phyloP scores from a whole-genome alignment of 2,888 invertebrate species.

The Oscheius sp. region DNA sequence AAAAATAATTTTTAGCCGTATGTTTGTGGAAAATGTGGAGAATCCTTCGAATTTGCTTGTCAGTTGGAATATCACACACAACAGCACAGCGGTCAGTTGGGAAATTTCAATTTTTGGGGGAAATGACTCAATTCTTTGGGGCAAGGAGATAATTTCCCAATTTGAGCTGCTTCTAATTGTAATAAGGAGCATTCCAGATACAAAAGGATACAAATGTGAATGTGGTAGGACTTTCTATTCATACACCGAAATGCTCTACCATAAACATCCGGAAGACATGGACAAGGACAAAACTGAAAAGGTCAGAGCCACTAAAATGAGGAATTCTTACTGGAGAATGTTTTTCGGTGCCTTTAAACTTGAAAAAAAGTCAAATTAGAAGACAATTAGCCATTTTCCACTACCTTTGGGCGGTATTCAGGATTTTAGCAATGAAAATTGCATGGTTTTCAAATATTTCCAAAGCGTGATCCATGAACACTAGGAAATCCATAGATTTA shows the following conservation, averaged over 20 bases:
- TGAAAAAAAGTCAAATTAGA: too few species aligned
- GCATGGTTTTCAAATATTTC: too few species aligned
- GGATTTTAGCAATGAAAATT: too few species aligned
- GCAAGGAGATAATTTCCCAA: too few species aligned
- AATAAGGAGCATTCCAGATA: conserved; percentile 46
- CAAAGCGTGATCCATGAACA: too few species aligned
- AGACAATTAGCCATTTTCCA: too few species aligned
- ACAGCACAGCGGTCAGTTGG: conserved; percentile 57
- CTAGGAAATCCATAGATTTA: too few species aligned
- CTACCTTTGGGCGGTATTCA: too few species aligned
- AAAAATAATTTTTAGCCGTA: conserved; percentile 63
- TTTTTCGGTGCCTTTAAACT: too few species aligned
- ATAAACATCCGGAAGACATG: conserved; percentile 69
- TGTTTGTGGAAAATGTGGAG: conserved; percentile 69
- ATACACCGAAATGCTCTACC: conserved; percentile 73
- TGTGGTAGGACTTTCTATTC: conserved; percentile 72
- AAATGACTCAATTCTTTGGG: background rate
- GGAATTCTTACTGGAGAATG: too few species aligned
- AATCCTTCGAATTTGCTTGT: conserved; percentile 70
- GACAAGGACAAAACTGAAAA: conserved; percentile 30
- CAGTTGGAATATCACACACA: conserved; percentile 70
- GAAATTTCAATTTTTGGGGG: conserved; percentile 4
- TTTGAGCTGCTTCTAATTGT: background rate
- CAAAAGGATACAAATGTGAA: conserved; percentile 71
- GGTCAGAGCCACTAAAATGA: background rate